phyloP scores from a whole-genome alignment of 30 jellyfish, hydroid and myxozoan species.

The Hydractinia echinata region DNA sequence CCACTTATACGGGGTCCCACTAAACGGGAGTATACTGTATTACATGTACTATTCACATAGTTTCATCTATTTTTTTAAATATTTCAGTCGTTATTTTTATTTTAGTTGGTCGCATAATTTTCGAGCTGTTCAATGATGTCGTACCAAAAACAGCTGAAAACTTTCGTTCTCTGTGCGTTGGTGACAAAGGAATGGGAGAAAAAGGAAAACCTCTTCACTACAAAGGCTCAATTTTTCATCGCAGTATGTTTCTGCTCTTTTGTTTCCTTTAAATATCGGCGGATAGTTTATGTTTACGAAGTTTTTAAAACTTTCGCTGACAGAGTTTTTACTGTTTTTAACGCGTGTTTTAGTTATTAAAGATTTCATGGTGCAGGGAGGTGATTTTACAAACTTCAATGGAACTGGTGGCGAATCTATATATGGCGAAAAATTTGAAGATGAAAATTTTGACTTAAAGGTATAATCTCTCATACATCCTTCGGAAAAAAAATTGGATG shows the following conservation, averaged over 20 bases:
- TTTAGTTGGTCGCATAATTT: conserved; percentile 60
- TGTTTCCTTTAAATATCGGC: background rate
- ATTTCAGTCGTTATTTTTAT: background rate
- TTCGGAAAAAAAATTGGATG: background rate
- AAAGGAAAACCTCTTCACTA: conserved; percentile 45
- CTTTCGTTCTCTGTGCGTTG: conserved; percentile 57
- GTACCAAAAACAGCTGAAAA: conserved; percentile 64
- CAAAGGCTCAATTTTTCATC: conserved; percentile 55
- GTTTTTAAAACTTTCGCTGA: background rate
- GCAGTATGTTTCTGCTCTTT: conserved; percentile 18
- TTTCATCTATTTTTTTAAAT: background rate
- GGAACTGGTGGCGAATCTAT: conserved; percentile 76
- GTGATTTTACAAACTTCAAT: conserved; percentile 47
- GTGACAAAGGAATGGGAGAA: conserved; percentile 54
- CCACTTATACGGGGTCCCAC: no score
- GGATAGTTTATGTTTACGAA: background rate
- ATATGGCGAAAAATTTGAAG: conserved; percentile 66
- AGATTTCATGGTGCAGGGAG: conserved; percentile 74
- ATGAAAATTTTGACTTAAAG: conserved; percentile 33
- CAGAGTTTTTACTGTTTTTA: background rate
- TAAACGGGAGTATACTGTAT: no score
- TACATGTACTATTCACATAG: no score
- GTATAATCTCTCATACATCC: background rate
- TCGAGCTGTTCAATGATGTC: conserved; percentile 50
- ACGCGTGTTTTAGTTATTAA: conserved; percentile 36